phyloP scores from a whole-genome alignment of 2,888 invertebrate genomes.

The Lycophotia porphyrea region DNA sequence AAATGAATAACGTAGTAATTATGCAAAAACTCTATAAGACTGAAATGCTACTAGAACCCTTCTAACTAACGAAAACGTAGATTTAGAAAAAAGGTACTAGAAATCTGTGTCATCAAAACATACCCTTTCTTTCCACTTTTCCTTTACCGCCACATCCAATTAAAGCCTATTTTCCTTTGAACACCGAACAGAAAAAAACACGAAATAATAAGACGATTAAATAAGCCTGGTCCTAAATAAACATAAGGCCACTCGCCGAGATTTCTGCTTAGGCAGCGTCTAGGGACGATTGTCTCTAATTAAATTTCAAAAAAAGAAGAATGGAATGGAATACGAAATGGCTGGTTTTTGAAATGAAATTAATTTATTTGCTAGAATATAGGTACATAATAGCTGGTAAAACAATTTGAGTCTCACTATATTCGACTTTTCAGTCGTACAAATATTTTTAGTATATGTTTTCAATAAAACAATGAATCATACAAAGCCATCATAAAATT shows the following conservation, averaged over 20 bases:
- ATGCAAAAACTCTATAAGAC: background rate
- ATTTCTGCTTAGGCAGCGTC: conserved; percentile 61
- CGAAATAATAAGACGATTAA: conserved; percentile 64
- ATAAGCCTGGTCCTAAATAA: conserved; percentile 68
- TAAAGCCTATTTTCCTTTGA: conserved; percentile 32
- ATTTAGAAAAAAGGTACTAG: conserved; percentile 24
- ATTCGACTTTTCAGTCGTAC: too few species aligned
- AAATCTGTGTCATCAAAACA: conserved; percentile 50
- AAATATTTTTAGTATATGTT: too few species aligned
- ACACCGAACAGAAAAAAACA: conserved; percentile 49
- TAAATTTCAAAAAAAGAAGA: conserved; percentile 64
- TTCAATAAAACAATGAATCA: too few species aligned
- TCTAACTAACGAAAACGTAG: conserved; percentile 24
- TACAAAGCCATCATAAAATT: too few species aligned
- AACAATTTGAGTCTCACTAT: too few species aligned
- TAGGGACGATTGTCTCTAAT: conserved; percentile 67
- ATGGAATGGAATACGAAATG: conserved; percentile 56
- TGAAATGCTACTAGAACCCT: background rate
- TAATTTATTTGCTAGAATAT: too few species aligned
- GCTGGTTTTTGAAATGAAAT: conserved; percentile 21
- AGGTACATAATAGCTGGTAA: too few species aligned
- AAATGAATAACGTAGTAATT: background rate
- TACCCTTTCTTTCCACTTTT: conserved; percentile 30
- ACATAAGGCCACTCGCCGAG: conserved; percentile 58
- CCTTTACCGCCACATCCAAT: conserved; percentile 36